Evolutionary conservation across 2,113 vertebrate species (phyloP), one percentile per base, ranked within the genome.

Genomic region (Oncorhynchus masou): DNA sequence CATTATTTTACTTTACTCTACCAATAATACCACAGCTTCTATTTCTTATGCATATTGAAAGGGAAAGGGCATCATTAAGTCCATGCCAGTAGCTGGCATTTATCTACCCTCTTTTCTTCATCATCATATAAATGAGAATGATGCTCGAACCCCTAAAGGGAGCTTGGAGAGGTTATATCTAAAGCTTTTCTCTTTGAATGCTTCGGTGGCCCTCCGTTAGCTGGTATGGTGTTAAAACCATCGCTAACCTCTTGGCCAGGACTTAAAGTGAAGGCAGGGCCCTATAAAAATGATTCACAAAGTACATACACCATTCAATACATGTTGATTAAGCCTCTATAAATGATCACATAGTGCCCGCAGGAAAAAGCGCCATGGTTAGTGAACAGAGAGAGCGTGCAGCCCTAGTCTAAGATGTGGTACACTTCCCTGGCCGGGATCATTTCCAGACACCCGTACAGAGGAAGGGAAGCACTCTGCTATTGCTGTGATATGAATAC

Each of bases 291-390:
- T 78, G 73, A 83, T 88, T 87, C 75, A 87, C 81, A 88, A 91
- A 88, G 88, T 87, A 81, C 85, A 92, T 87, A 84, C 85, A 83
- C 75, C 74, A 85, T 90, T 92, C 84, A 89, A 87, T 90, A 86
- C 88, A 92, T 86, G 89, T 88, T 88, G 88, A 94, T 93, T 90
- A 93, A 87, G 85, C 86, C 82, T 88, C 90, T 90, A 86, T 90
- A 92, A 93, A 92, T 88, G 88, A 90, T 90, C 73, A 70, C 83
- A 78, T 85, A 81, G 79, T 76, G 76, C 88, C 84, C 87, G 74
- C 91, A 91, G 89, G 81, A 92, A 91, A 90, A 84, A 85, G 76
- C 72, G 75, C 81, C 84, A 84, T 86, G 90, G 90, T 89, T 86
- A 80, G 87, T 51, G 69, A 89, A 90, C 84, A 90, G 83, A 88